Evolutionary conservation across 2,888 invertebrate genomes (phyloP).

Genomic region (Hedya salicella): DNA sequence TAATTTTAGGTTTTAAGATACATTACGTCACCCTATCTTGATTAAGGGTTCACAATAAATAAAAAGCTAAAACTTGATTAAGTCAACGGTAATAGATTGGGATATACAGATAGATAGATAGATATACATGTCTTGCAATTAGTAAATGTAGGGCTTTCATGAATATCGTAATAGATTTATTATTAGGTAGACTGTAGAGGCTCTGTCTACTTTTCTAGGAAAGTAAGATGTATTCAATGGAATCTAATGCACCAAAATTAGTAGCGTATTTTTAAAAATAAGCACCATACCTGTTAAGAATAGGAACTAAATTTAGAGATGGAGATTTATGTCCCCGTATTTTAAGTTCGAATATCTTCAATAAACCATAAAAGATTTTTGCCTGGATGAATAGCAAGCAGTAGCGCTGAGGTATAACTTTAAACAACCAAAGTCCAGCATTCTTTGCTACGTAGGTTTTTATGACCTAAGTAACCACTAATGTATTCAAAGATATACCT

Average conservation of each 20-base stretch:
- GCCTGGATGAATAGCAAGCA: neutral
- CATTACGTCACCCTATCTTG: slow-evolving; percentile 23
- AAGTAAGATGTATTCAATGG: slow-evolving; percentile 28
- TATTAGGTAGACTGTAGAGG: slow-evolving; percentile 22
- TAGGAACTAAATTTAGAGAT: neutral
- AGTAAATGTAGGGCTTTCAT: slow-evolving; percentile 28
- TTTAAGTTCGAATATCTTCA: neutral
- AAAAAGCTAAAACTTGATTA: slow-evolving; percentile 7
- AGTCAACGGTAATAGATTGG: slow-evolving; percentile 8
- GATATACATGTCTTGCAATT: slow-evolving; percentile 11
- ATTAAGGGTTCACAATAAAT: slow-evolving; percentile 8
- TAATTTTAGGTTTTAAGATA: neutral
- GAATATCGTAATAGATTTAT: slow-evolving; percentile 12
- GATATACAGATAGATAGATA: slow-evolving; percentile 6
- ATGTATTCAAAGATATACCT: too few species aligned
- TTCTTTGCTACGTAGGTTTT: too few species aligned
- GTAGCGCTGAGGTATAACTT: neutral
- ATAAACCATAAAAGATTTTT: neutral
- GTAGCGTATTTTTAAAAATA: slow-evolving; percentile 23
- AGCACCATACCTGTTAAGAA: slow-evolving; percentile 26
- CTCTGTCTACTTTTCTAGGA: slow-evolving; percentile 26
- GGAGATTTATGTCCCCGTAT: neutral
- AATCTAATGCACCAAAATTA: slow-evolving; percentile 38
- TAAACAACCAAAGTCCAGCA: too few species aligned
- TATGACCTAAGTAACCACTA: too few species aligned